Percentiles rank a stretch among this genome's conserved stretches.
phyloP scores from a whole-genome alignment of 30 jellyfish, hydroid and myxozoan species.

The Clytia hemisphaerica region DNA sequence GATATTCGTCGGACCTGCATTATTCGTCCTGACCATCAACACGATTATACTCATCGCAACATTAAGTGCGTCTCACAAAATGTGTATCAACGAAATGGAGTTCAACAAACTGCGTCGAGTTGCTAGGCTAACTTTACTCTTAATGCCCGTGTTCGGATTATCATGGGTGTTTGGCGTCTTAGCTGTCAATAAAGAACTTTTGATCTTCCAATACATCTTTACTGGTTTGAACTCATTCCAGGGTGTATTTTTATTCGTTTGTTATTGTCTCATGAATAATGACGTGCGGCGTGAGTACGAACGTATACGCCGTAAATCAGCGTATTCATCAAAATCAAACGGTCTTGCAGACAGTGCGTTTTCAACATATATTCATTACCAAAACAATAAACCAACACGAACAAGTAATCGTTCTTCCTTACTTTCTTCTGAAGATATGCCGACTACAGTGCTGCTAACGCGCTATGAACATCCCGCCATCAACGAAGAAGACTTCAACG shows the following conservation, averaged over 20 bases:
- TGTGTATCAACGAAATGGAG: slow-evolving; percentile 19
- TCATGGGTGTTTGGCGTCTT: slow-evolving; percentile 44
- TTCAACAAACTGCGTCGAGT: slow-evolving; percentile 15
- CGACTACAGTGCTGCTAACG: slow-evolving; percentile 21
- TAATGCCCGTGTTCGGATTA: slow-evolving; percentile 36
- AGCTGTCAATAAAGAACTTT: slow-evolving; percentile 26
- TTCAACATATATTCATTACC: slow-evolving; percentile 18
- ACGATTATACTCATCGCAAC: slow-evolving; percentile 23
- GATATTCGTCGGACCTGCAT: slow-evolving; percentile 23
- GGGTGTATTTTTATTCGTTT: slow-evolving; percentile 29
- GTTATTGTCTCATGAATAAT: slow-evolving; percentile 28
- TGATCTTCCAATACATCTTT: slow-evolving; percentile 25
- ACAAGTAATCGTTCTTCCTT: too few relatives aligned
- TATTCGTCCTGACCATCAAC: slow-evolving; percentile 2
- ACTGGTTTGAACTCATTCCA: slow-evolving; percentile 31
- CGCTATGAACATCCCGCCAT: neutral
- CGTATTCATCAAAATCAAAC: slow-evolving; percentile 22
- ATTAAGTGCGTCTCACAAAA: slow-evolving; percentile 30
- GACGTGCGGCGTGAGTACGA: slow-evolving; percentile 28
- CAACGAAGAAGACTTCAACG: slow-evolving; percentile 2
- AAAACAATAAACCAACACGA: neutral
- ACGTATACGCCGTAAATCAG: slow-evolving; percentile 4
- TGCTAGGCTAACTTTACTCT: slow-evolving; percentile 21
- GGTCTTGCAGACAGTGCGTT: slow-evolving; percentile 22
- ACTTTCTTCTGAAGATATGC: slow-evolving; percentile 9